These are phyloP conservation scores for Drosophila teissieri DNA, from an alignment of 1,140 invertebrate genomes.

Conservation along the genomic window DNA sequence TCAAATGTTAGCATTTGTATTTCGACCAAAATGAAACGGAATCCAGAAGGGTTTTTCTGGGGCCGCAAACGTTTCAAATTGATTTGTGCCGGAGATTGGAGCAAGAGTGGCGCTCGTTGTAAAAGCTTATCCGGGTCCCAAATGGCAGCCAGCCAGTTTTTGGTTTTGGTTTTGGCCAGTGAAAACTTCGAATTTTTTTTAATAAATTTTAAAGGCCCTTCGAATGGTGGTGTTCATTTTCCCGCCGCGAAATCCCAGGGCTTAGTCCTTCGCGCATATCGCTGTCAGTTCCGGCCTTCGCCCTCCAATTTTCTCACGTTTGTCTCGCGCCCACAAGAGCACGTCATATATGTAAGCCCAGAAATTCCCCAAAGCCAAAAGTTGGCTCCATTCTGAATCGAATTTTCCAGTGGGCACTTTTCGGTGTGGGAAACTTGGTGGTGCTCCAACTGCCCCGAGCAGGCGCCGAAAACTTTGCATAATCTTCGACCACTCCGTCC, in stretches of 20 bases:
- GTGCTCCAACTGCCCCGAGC: slow-evolving; percentile 12
- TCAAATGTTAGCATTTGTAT: slow-evolving; percentile 28
- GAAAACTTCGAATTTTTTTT: slow-evolving; percentile 17
- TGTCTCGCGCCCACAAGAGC: slow-evolving; percentile 16
- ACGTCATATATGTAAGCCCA: not conserved
- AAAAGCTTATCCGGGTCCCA: not conserved
- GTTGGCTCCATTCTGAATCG: slow-evolving; percentile 22
- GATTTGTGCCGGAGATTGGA: not conserved
- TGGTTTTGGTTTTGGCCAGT: not conserved
- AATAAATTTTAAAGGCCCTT: slow-evolving; percentile 15
- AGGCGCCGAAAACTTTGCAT: slow-evolving; percentile 52
- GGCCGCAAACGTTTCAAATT: not conserved
- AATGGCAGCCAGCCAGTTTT: not conserved
- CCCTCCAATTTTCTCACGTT: slow-evolving; percentile 34
- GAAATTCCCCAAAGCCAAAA: slow-evolving; percentile 24
- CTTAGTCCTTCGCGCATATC: slow-evolving; percentile 29
- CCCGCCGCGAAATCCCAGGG: not conserved
- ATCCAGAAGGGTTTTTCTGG: not conserved
- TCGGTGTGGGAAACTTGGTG: slow-evolving; percentile 12
- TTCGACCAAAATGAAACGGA: slow-evolving; percentile 31
- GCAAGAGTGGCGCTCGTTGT: not conserved
- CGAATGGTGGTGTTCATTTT: not conserved
- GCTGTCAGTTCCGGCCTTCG: slow-evolving; percentile 8
- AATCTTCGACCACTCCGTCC: slow-evolving; percentile 44
- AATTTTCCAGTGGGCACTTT: slow-evolving; percentile 22